Base-by-base conservation (phyloP, 1,140 invertebrate genomes). In the Branchinecta lindahli region DNA sequence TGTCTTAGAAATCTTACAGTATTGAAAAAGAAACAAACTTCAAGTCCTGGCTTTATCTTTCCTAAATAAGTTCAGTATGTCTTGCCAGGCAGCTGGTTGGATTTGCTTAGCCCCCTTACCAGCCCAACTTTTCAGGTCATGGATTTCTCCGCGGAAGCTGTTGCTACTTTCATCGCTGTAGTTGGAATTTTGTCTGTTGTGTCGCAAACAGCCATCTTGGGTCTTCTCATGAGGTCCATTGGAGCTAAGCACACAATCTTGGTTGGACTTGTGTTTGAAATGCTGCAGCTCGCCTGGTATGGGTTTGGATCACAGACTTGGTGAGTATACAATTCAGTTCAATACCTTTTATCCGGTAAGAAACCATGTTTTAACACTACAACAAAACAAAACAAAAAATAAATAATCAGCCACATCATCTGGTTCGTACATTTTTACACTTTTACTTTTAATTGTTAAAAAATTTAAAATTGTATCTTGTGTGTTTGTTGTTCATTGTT, bases 181-280 rank as follows among this genome's bases (percentile, higher is more conserved):
- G 91, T 99, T 70, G 96, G 96, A 68, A 88, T 98, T 66, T 83
- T 98, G 71, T 98, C 96, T 74, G 96, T 99, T 45, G 84, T 94
- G 73, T 91, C 96, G 72, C 97, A 99, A 83, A 85, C 91, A 69
- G 77, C 75, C 10, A 66, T 76, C 20, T 68, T 76, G 45, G 74
- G 75, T 66, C 84, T 92, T 72, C 83, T 98, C 66, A 97, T 98
- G 89, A 87, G 85, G 79, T 87, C 87, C 74, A 83, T 97, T 70
- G 96, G 96, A 71, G 87, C 90, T 73, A 98, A 99, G 81, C 91
- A 95, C 77, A 95, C 96, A 20, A 99, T 99, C 75, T 94, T 98
- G 85, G 83, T 97, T 76, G 95, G 96, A 72, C 84, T 99, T 46
- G 80, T 94, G 46, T 95, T 98, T 81, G 95, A 99, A 83, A 92